Conservation (phyloP, 2,888 invertebrate species). For the Drosophila robusta region DNA sequence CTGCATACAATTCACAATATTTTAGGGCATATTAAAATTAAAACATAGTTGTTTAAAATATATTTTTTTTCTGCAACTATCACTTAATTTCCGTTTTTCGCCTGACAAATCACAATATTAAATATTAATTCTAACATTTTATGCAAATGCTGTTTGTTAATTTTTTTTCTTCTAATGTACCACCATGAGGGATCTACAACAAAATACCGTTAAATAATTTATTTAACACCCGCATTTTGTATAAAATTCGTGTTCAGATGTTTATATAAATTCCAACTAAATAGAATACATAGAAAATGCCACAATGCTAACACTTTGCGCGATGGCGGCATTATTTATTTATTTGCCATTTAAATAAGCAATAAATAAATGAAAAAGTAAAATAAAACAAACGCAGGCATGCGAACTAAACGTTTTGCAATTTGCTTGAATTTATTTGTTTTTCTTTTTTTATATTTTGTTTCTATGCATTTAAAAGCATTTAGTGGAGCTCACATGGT, state of each 20-base stretch:
- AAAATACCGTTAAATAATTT: constrained; percentile 32
- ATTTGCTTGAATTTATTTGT: constrained; percentile 49
- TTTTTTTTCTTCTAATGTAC: constrained; percentile 6
- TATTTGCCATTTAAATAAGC: constrained; percentile 61
- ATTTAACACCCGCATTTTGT: constrained; percentile 29
- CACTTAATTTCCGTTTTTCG: constrained; percentile 4
- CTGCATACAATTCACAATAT: neutral
- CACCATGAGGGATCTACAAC: constrained; percentile 2
- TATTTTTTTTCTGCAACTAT: neutral
- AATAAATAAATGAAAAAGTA: constrained; percentile 37
- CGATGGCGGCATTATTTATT: constrained; percentile 62
- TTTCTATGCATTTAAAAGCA: constrained; percentile 34
- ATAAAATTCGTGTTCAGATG: constrained; percentile 26
- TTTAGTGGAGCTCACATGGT: constrained; percentile 48
- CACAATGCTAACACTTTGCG: constrained; percentile 51
- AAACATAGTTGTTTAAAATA: neutral
- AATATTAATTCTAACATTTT: constrained; percentile 21
- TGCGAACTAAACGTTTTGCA: constrained; percentile 22
- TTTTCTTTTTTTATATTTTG: constrained; percentile 24
- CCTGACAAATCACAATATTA: constrained; percentile 19
- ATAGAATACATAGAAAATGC: constrained; percentile 33
- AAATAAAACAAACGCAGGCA: constrained; percentile 6
- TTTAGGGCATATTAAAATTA: neutral
- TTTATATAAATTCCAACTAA: constrained; percentile 23
- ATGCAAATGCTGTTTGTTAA: constrained; percentile 21